Conservation (phyloP, 2,888 invertebrate species). For the Dasysyrphus tricinctus region DNA sequence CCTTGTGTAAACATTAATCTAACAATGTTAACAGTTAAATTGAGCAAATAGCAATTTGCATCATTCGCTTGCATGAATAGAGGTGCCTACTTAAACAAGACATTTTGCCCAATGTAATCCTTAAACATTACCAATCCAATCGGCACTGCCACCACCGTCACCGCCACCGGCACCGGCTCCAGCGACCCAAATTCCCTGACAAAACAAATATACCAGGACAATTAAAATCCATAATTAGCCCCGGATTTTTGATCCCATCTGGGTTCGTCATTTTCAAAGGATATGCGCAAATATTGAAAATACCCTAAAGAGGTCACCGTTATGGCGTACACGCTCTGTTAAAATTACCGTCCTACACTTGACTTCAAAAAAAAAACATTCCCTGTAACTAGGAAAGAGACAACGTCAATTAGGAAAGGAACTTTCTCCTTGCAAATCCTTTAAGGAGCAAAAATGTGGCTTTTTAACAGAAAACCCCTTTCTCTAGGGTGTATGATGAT, state of each 20-base stretch:
- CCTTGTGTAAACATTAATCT: slow-evolving; percentile 65
- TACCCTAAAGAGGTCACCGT: slow-evolving; percentile 39
- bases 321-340: slow-evolving; percentile 32
- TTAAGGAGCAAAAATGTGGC: slow-evolving; percentile 18
- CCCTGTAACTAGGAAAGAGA: slow-evolving; percentile 18
- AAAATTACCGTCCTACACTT: slow-evolving; percentile 35
- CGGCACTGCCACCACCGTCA: neutral
- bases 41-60: slow-evolving; percentile 69
- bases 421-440: slow-evolving; percentile 6
- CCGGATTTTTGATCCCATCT: slow-evolving; percentile 34
- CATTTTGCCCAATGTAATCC: slow-evolving; percentile 24
- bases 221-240: slow-evolving; percentile 71
- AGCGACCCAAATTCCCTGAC: slow-evolving; percentile 51
- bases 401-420: slow-evolving; percentile 59
- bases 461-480: slow-evolving; percentile 22
- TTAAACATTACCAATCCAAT: slow-evolving; percentile 28
- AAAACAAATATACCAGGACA: slow-evolving; percentile 56
- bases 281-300: slow-evolving; percentile 65
- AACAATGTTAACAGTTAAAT: slow-evolving; percentile 70
- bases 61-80: slow-evolving; percentile 43
- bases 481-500: slow-evolving; percentile 1
- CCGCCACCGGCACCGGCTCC: neutral
- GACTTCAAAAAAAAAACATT: neutral
- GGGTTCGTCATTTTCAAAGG: slow-evolving; percentile 27
- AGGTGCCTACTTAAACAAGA: slow-evolving; percentile 21